Percentiles rank a stretch among this genome's conserved stretches.
These are phyloP conservation scores for Tinamus major DNA, from an alignment of 2,797 vertebrate species.

Conservation along the genomic window DNA sequence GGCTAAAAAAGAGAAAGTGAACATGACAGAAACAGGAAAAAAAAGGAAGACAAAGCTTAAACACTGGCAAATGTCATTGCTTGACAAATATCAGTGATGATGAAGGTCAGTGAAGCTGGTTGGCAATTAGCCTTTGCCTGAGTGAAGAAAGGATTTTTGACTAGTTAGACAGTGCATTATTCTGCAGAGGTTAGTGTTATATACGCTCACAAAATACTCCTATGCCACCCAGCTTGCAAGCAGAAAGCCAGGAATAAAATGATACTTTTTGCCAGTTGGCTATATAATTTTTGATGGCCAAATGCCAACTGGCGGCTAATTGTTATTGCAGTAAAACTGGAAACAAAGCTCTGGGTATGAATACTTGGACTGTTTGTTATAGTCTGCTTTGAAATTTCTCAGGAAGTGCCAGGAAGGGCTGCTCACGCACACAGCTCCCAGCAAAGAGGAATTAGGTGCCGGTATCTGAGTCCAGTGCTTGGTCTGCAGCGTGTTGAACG, in stretches of 20 bases:
- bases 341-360: constrained; percentile 73
- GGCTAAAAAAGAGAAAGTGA: not conserved
- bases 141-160: not conserved
- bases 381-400: constrained; percentile 26
- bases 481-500: not conserved
- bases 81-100: constrained; percentile 2
- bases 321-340: constrained; percentile 75
- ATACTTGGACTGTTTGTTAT: constrained; percentile 61
- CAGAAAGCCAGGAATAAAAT: constrained; percentile 74
- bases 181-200: constrained; percentile 38
- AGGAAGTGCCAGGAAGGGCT: constrained; percentile 10
- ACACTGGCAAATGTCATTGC: not conserved
- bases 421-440: not conserved
- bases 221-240: constrained; percentile 74
- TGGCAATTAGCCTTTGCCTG: constrained; percentile 37
- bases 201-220: constrained; percentile 5
- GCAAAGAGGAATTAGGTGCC: not conserved
- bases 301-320: constrained; percentile 74
- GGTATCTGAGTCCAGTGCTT: not conserved
- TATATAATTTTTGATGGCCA: constrained; percentile 69
- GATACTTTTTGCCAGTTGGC: constrained; percentile 71
- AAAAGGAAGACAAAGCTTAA: not conserved
- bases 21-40: not conserved
- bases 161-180: constrained; percentile 4
- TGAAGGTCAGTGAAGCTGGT: not conserved